Percentiles rank a stretch among this genome's conserved stretches.
Conservation (phyloP, 1,140 invertebrate species). For the Brachionus koreanus region DNA sequence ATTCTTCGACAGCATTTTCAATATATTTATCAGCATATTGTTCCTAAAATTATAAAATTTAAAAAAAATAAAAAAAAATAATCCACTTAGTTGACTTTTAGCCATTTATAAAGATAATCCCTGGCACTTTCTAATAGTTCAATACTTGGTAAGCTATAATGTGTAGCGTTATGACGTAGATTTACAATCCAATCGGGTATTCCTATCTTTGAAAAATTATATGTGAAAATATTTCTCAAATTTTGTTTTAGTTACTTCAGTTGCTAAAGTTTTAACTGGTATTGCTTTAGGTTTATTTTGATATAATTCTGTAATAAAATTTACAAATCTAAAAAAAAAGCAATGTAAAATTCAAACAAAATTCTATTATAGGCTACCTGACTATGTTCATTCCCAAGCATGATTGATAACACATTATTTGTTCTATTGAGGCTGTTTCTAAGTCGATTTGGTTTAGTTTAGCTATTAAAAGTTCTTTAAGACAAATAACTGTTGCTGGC, state of each 20-base stretch:
- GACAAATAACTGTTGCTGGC: neutral
- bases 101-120: constrained; percentile 42
- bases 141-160: constrained; percentile 20
- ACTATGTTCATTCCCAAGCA: constrained; percentile 21
- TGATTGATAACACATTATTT: constrained; percentile 35
- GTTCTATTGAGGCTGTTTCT: neutral
- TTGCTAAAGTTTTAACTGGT: constrained; percentile 7
- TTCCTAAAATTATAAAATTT: constrained; percentile 4
- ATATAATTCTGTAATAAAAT: constrained; percentile 40
- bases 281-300: constrained; percentile 21
- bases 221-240: neutral
- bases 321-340: constrained; percentile 33
- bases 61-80: neutral
- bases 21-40: neutral
- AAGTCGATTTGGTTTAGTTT: constrained; percentile 19
- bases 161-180: constrained; percentile 35
- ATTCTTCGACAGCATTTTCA: constrained; percentile 3
- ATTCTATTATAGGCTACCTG: neutral
- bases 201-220: neutral
- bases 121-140: constrained; percentile 29
- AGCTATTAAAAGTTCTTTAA: constrained; percentile 26
- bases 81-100: neutral
- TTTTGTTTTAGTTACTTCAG: neutral
- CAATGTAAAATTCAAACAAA: neutral
- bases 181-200: constrained; percentile 42